Evolutionary conservation across 2,797 vertebrate genomes (phyloP).

Genomic region (Phoeniculus purpureus): DNA sequence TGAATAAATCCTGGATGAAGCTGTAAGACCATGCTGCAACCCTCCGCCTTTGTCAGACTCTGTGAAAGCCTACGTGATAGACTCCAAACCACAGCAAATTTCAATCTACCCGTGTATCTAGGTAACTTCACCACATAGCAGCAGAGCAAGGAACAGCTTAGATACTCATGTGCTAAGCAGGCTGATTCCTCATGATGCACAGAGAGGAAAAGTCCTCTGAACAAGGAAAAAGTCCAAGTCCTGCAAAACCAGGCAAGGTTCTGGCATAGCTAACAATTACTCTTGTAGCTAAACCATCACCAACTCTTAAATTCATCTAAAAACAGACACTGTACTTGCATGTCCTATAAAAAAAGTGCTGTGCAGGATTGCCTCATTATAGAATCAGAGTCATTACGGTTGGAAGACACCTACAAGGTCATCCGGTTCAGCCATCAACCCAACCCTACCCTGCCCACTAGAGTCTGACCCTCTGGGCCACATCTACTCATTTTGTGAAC

Average conservation of each 20-base stretch:
- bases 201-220: not conserved
- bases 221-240: not conserved
- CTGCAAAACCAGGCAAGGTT: not conserved
- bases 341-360: not conserved
- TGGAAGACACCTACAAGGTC: too few species aligned
- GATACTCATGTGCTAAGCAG: not conserved
- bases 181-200: not conserved
- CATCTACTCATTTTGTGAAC: too few species aligned
- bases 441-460: too few species aligned
- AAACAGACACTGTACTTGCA: not conserved
- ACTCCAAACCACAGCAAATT: not conserved
- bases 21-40: not conserved
- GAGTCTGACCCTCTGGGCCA: too few species aligned
- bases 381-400: not conserved
- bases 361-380: not conserved
- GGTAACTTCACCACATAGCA: not conserved
- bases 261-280: not conserved
- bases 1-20: slow-evolving; percentile 39
- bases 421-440: too few species aligned
- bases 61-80: not conserved
- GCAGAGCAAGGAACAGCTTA: not conserved
- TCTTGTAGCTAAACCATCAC: not conserved
- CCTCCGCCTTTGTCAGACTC: not conserved
- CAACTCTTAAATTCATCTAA: too few species aligned
- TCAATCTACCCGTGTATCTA: not conserved